These are phyloP conservation scores for Trachelipus rathkii DNA, from an alignment of 1,140 invertebrate species.

Conservation along the genomic window DNA sequence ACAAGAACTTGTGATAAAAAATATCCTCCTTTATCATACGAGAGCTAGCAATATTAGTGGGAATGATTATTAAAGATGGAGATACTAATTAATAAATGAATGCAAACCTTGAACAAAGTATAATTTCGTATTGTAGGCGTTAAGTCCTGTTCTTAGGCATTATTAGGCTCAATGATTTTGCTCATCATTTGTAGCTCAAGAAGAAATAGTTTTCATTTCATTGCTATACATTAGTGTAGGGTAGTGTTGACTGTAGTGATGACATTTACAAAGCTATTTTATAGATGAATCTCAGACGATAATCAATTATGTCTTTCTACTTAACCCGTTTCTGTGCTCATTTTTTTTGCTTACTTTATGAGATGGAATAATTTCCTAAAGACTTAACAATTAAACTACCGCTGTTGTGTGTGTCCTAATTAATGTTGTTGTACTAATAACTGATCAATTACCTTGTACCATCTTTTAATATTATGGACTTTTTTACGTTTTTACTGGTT, in stretches of 20 bases:
- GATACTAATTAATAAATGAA: background rate
- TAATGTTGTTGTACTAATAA: background rate
- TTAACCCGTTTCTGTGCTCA: background rate
- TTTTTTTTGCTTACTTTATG: too few species aligned
- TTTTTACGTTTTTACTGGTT: too few species aligned
- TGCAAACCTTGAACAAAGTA: background rate
- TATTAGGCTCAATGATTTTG: background rate
- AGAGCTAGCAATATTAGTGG: background rate
- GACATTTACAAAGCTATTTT: background rate
- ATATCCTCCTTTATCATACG: background rate
- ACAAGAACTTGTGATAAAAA: background rate
- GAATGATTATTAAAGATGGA: background rate
- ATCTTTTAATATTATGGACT: too few species aligned
- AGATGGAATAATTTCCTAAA: too few species aligned
- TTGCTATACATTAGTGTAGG: background rate
- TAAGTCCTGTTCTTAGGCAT: background rate
- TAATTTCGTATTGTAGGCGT: background rate
- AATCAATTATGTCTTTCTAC: slow-evolving; percentile 7
- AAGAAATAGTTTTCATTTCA: background rate
- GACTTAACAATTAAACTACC: background rate
- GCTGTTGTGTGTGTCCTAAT: background rate
- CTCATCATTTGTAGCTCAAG: background rate
- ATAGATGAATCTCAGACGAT: background rate
- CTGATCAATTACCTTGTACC: too few species aligned
- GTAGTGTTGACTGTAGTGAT: background rate